A percentile compares a stretch with the other conserved stretches of the same genome.
Conservation (phyloP, 2,797 vertebrate genomes). For the Bradypodion pumilum region DNA sequence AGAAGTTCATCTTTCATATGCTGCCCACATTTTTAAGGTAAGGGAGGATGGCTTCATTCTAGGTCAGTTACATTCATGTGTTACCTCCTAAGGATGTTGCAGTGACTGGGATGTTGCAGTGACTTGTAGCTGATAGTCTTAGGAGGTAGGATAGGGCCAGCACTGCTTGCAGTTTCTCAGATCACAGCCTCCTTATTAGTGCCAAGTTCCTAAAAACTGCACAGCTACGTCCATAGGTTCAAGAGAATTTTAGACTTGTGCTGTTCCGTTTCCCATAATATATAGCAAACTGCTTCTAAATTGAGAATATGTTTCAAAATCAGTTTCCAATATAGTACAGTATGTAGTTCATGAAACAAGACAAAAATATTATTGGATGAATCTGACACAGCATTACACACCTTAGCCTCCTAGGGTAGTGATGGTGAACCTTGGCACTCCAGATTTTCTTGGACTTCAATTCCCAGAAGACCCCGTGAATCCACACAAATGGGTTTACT, state of each 20-base stretch:
- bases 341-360: not conserved
- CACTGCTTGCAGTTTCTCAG: not conserved
- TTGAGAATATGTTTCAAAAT: not conserved
- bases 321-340: not conserved
- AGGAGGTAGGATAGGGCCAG: too few species aligned
- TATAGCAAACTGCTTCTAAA: not conserved
- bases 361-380: not conserved
- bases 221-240: not conserved
- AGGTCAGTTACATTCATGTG: not conserved
- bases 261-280: not conserved
- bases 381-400: not conserved
- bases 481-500: too few species aligned
- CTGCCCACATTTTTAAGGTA: not conserved
- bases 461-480: too few species aligned
- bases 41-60: not conserved
- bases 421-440: too few species aligned
- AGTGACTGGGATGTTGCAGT: too few species aligned
- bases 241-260: not conserved
- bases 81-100: not conserved
- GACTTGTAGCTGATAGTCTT: too few species aligned
- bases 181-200: not conserved
- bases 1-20: constrained; percentile 52
- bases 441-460: too few species aligned
- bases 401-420: too few species aligned
- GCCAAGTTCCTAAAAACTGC: not conserved